Percentiles rank a stretch among this genome's conserved stretches.
These are phyloP conservation scores for Picathartes gymnocephalus DNA, from an alignment of 2,113 vertebrate species.

Conservation along the genomic window DNA sequence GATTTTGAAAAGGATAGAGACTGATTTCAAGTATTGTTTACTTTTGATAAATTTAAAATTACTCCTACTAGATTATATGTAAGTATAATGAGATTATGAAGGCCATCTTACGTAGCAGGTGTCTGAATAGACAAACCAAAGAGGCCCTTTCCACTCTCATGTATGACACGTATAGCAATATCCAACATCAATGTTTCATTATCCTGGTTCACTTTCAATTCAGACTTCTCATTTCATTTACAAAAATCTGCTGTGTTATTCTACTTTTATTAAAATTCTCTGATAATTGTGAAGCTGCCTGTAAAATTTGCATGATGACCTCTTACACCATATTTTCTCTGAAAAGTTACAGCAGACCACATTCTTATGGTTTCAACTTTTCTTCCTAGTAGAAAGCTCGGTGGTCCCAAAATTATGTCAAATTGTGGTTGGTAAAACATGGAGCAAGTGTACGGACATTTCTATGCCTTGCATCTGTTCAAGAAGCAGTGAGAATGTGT, in stretches of 20 bases:
- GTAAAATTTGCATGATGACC: not conserved
- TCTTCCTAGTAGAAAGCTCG: not conserved
- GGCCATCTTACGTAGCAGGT: not conserved
- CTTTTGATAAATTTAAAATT: not conserved
- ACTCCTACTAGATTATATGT: not conserved
- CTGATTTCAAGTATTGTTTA: not conserved
- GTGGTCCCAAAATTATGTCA: not conserved
- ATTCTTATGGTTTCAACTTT: not conserved
- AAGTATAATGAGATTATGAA: not conserved
- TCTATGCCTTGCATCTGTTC: not conserved
- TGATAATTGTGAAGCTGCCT: not conserved
- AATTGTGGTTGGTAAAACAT: not conserved
- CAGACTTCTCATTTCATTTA: not conserved
- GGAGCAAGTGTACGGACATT: not conserved
- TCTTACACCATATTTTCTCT: not conserved
- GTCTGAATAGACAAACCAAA: not conserved
- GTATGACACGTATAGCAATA: not conserved
- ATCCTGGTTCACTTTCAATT: not conserved
- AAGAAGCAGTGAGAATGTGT: not conserved
- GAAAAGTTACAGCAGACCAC: not conserved
- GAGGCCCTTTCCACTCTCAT: not conserved
- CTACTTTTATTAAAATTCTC: not conserved
- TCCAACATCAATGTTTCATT: fast-evolving
- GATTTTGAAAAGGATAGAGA: not conserved
- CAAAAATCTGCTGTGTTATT: not conserved